Conservation (phyloP, 37 sponge, comb jelly and placozoan species). For the Beroe forskalii region DNA sequence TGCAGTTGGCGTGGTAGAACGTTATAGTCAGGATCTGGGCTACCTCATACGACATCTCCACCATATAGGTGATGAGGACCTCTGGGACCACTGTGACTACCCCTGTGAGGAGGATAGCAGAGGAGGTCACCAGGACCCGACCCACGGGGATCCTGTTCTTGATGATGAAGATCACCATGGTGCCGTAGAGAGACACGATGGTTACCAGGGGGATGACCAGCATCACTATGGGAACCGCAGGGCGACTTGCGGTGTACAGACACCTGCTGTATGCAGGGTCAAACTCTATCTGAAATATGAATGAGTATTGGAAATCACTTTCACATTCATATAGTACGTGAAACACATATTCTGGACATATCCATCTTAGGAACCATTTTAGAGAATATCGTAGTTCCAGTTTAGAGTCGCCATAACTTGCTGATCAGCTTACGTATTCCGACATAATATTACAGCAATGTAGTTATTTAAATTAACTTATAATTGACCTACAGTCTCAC, state of each 20-base stretch:
- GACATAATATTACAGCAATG: too few species aligned
- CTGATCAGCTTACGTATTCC: too few species aligned
- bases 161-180: background rate
- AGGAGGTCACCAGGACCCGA: background rate
- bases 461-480: too few species aligned
- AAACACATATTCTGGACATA: too few species aligned
- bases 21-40: slow-evolving; percentile 46
- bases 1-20: slow-evolving; percentile 7
- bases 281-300: background rate
- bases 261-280: background rate
- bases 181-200: background rate
- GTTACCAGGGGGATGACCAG: slow-evolving; percentile 2
- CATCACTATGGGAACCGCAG: background rate
- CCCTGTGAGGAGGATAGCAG: slow-evolving; percentile 1
- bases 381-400: too few species aligned
- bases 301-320: too few species aligned
- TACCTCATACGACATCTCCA: background rate
- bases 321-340: too few species aligned
- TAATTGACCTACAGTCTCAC: too few species aligned
- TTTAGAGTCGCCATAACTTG: too few species aligned
- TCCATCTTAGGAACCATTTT: too few species aligned
- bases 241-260: background rate
- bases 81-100: background rate
- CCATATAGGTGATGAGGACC: background rate
- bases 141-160: slow-evolving; percentile 36